These are phyloP conservation scores for Drosophila nigricruria DNA, from an alignment of 2,888 invertebrate species.

Conservation along the genomic window DNA sequence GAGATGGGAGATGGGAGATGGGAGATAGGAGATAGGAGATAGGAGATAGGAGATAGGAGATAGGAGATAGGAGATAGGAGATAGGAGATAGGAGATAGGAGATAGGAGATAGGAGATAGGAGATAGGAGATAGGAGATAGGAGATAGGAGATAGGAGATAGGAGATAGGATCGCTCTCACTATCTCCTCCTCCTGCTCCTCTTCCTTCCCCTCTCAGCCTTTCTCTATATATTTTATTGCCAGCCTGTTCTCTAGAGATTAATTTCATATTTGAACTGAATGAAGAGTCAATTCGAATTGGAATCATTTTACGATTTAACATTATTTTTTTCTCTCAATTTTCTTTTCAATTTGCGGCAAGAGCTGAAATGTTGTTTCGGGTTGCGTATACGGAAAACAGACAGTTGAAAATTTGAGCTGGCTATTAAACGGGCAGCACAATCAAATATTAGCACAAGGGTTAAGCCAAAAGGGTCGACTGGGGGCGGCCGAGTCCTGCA, in stretches of 20 bases:
- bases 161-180: no score
- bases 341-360: conserved; percentile 8
- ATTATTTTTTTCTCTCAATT: conserved; percentile 3
- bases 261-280: conserved; percentile 6
- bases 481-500: not conserved
- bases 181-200: not conserved
- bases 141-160: no score
- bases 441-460: conserved; percentile 75
- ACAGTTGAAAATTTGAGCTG: conserved; percentile 47
- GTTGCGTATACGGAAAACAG: conserved; percentile 4
- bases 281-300: conserved; percentile 14
- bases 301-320: conserved; percentile 11
- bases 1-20: no score
- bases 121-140: no score
- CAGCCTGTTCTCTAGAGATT: conserved; percentile 4
- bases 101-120: no score
- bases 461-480: conserved; percentile 27
- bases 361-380: conserved; percentile 9
- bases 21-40: no score
- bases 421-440: conserved; percentile 64
- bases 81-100: no score
- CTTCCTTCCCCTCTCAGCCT: not conserved
- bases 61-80: not conserved
- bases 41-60: no score
- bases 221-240: not conserved